Base-by-base conservation (phyloP, 92 coral and sea anemone species). In the Palythoa heliodiscus region DNA sequence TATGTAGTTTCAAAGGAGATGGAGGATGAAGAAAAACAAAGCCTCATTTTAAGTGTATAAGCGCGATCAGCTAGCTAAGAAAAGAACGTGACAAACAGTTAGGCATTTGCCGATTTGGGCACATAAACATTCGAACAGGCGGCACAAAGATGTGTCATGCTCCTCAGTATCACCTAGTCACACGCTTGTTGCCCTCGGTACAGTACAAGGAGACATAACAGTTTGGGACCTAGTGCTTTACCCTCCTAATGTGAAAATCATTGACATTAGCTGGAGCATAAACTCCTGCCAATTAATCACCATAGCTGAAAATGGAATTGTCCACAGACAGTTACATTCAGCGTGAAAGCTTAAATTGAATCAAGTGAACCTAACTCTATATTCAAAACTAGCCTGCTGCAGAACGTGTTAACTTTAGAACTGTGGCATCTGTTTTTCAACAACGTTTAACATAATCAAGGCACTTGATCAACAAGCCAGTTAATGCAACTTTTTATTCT, bases 201-300 rank as follows among this genome's bases (percentile, higher is more conserved):
- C 92, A 20, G 87, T 87, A 16, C 98, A 92, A 72, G 98, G 98
- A 11, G 98, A 94, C 70, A 87, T 94, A 60, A 88, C 87, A 9
- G 87, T 92, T 14, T 94, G 95, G 98, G 93, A 94, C 82, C 88
- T 94, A 2, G n/a, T 70, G n/a, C 61, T 82, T 52, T 83, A 86
- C 70, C 98, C 98, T 53, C 98, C 98, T 7, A 90, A 83, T 63
- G 20, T 82, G 23, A 86, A 55, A 85, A 70, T 94, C n/a, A 55
- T 24, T 11, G 78, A 88, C 52, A 85, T 94, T 1, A 85, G 89
- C 40, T 94, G 98, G 98, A 85, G 92, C 20, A 52, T 90, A 40
- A 92, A 94, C 75, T 82, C 89, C 4, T 85, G 83, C 20, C 89
- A 86, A 84, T 75, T 94, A 57, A 66, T 94, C 20, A 92, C 93